These are phyloP conservation scores for Ips typographus DNA, from an alignment of 1,140 invertebrate genomes.

Conservation along the genomic window DNA sequence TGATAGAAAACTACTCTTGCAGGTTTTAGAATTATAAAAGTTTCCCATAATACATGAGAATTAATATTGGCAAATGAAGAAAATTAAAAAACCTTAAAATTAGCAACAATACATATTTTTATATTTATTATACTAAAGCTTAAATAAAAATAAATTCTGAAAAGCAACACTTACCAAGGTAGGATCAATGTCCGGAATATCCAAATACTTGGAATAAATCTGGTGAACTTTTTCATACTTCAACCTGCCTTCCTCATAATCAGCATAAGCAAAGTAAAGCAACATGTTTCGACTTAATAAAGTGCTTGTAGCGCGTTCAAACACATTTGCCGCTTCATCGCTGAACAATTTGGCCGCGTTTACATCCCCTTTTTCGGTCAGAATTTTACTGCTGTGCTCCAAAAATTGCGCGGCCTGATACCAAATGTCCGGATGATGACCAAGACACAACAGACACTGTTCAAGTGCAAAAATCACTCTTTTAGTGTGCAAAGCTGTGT, in stretches of 20 bases:
- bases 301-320: conserved; percentile 87
- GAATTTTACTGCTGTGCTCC: conserved; percentile 87
- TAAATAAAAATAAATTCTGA: conserved; percentile 32
- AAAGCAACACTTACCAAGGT: conserved; percentile 72
- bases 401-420: conserved; percentile 97
- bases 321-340: conserved; percentile 91
- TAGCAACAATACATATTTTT: no score
- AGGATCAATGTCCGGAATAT: conserved; percentile 88
- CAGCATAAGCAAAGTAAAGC: conserved; percentile 96
- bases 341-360: conserved; percentile 88
- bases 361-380: conserved; percentile 95
- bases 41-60: no score
- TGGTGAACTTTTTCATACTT: conserved; percentile 97
- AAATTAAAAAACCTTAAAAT: no score
- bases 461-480: conserved; percentile 99
- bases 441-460: conserved; percentile 93
- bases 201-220: conserved; percentile 92
- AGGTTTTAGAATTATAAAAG: no score
- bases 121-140: conserved; percentile 16
- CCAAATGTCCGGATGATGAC: conserved; percentile 98
- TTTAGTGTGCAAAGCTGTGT: conserved; percentile 87
- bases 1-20: no score
- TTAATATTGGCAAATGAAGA: no score
- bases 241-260: conserved; percentile 96
- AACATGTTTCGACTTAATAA: conserved; percentile 90